Conservation (phyloP, 2,888 invertebrate species). For the Phania funesta region DNA sequence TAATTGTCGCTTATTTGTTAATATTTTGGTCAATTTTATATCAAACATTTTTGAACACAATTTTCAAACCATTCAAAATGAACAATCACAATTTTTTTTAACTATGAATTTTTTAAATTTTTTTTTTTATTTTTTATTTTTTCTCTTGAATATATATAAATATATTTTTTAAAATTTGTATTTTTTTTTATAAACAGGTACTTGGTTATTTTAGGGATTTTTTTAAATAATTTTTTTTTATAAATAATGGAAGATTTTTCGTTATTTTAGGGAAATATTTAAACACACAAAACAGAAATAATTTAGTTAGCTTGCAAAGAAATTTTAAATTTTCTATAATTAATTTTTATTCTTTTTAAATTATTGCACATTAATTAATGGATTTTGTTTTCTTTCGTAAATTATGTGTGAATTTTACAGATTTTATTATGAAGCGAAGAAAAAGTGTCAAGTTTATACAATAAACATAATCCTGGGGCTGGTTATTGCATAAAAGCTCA, state of each 20-base stretch:
- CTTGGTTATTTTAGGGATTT: conserved; percentile 69
- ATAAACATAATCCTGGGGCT: conserved; percentile 81
- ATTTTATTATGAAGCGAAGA: conserved; percentile 44
- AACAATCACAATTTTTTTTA: conserved; percentile 58
- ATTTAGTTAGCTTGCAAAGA: background rate
- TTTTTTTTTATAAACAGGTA: conserved; percentile 72
- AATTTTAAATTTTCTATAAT: conserved; percentile 16
- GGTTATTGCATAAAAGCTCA: conserved; percentile 74
- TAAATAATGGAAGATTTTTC: conserved; percentile 66
- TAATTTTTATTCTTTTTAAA: background rate
- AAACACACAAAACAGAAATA: background rate
- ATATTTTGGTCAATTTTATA: conserved; percentile 55
- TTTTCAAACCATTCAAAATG: conserved; percentile 38
- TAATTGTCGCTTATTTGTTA: conserved; percentile 58
- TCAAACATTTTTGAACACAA: conserved; percentile 69
- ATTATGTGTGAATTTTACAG: conserved; percentile 14
- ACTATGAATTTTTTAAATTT: conserved; percentile 27
- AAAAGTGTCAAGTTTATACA: conserved; percentile 69
- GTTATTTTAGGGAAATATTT: conserved; percentile 35
- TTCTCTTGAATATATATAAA: conserved; percentile 30
- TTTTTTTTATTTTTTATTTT: conserved; percentile 23
- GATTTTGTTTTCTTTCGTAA: conserved; percentile 43
- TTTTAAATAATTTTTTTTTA: conserved; percentile 30
- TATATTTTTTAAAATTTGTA: conserved; percentile 57
- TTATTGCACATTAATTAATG: conserved; percentile 59